phyloP scores from a whole-genome alignment of 2,888 invertebrate genomes.

The Glomeris marginata region DNA sequence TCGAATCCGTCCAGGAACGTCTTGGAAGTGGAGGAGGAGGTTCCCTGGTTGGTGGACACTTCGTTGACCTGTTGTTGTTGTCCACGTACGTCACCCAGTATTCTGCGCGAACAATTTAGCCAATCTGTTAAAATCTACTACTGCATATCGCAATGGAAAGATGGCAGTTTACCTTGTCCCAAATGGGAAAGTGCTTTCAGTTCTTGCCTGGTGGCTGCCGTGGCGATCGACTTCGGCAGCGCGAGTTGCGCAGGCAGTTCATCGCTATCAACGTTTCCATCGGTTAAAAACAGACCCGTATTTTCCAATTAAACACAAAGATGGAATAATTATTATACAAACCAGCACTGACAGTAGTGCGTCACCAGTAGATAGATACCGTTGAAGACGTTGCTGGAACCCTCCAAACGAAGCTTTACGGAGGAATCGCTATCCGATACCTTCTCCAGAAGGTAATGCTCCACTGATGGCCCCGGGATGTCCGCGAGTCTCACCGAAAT shows the following conservation, averaged over 20 bases:
- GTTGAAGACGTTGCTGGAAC: slow-evolving; percentile 82
- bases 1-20: too few relatives aligned
- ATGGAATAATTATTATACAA: slow-evolving; percentile 25
- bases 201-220: slow-evolving; percentile 78
- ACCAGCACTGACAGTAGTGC: slow-evolving; percentile 86
- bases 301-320: neutral
- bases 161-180: slow-evolving; percentile 43
- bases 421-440: slow-evolving; percentile 31
- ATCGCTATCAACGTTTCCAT: slow-evolving; percentile 55
- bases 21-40: too few relatives aligned
- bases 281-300: neutral
- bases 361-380: slow-evolving; percentile 84
- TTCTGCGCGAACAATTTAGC: too few relatives aligned
- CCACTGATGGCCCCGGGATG: slow-evolving; percentile 78
- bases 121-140: too few relatives aligned
- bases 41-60: too few relatives aligned
- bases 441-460: slow-evolving; percentile 89
- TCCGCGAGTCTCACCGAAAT: slow-evolving; percentile 77
- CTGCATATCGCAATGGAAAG: too few relatives aligned
- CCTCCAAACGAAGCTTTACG: slow-evolving; percentile 65
- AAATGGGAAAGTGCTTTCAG: slow-evolving; percentile 76
- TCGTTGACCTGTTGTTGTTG: too few relatives aligned
- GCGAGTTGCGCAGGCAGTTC: slow-evolving; percentile 81
- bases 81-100: too few relatives aligned
- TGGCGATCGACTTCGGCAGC: slow-evolving; percentile 67